These are phyloP conservation scores for Scaptomyza reducta DNA, from an alignment of 2,888 invertebrate genomes.

Conservation along the genomic window DNA sequence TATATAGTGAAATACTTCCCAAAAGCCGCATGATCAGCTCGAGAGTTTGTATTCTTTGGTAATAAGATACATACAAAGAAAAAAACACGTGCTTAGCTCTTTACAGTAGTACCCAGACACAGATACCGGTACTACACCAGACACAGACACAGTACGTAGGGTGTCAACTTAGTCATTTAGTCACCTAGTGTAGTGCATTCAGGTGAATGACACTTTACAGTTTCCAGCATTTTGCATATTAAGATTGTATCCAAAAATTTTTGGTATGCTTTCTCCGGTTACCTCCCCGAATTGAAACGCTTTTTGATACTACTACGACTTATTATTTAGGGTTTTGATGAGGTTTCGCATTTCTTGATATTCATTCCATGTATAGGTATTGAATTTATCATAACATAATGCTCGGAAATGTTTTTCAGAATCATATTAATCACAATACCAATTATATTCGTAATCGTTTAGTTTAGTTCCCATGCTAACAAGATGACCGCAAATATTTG, in stretches of 20 bases:
- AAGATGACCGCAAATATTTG: constrained; percentile 71
- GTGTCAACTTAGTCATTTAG: constrained; percentile 12
- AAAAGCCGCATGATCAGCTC: constrained; percentile 17
- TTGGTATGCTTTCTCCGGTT: constrained; percentile 25
- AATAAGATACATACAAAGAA: constrained; percentile 26
- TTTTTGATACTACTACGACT: constrained; percentile 41
- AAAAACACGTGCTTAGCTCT: constrained; percentile 33
- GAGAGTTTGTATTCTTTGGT: constrained; percentile 3
- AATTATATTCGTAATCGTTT: constrained; percentile 35
- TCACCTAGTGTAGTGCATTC: too few species aligned
- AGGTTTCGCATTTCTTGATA: constrained; percentile 65
- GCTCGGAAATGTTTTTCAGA: constrained; percentile 39
- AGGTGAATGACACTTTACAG: constrained; percentile 52
- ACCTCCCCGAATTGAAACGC: constrained; percentile 8
- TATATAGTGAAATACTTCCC: background rate
- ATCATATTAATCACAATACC: constrained; percentile 25
- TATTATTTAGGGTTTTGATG: constrained; percentile 29
- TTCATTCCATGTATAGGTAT: too few species aligned
- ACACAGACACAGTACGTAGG: background rate
- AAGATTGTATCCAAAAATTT: constrained; percentile 10
- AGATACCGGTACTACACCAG: too few species aligned
- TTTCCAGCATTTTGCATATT: constrained; percentile 11
- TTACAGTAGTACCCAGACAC: background rate
- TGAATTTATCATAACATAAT: constrained; percentile 22
- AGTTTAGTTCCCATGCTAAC: constrained; percentile 56